Evolutionary conservation across 1,140 invertebrate species (phyloP), one percentile per base, ranked within the genome.

Genomic region (Leptinotarsa undecemlineata): DNA sequence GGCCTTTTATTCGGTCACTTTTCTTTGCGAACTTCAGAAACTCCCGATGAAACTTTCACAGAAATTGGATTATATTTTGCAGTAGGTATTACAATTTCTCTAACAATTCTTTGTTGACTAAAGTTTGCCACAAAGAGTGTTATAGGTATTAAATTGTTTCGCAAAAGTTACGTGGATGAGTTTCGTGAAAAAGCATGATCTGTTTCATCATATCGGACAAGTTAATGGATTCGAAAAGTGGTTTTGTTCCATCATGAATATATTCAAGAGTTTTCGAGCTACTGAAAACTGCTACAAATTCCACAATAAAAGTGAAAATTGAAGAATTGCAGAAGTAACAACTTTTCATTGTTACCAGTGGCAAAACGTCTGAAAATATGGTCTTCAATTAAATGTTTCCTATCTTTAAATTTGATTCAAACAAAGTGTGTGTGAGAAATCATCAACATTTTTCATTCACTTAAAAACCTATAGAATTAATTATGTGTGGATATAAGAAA

Each of bases 141-240:
- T 68, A 68, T 68, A 68, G 66, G 66, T 68, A 68, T 68, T 68
- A 68, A 68, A 68, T 19, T 26, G 66, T 68, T 68, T 20, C 66
- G 33, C 42, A 3, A 19, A 68, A 68, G 66, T 68, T 68, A 47
- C 42, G 42, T 17, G n/a, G 51, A 57, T 57, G 51, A 57, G 51
- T 57, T 57, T 57, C n/a, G 4, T 57, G 51, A 57, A 57, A 57
- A 57, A 17, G n/a, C 51, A 57, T 57, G 51, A 57, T 57, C 51
- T 57, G 51, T 57, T 57, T 17, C 51, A 19, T 57, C n/a, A 57
- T 19, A 57, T 57, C 51, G 51, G n/a, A 57, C 51, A 57, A 57
- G 51, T 19, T 15, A 19, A 57, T 57, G 62, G 20, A 21, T 64
- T 23, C 62, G 60, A 61, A 61, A 61, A 61, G 20, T 61, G 17